Evolutionary conservation across 92 coral and sea anemone species (phyloP), one percentile per base, ranked within the genome.

Genomic region (Plumapathes pennacea): DNA sequence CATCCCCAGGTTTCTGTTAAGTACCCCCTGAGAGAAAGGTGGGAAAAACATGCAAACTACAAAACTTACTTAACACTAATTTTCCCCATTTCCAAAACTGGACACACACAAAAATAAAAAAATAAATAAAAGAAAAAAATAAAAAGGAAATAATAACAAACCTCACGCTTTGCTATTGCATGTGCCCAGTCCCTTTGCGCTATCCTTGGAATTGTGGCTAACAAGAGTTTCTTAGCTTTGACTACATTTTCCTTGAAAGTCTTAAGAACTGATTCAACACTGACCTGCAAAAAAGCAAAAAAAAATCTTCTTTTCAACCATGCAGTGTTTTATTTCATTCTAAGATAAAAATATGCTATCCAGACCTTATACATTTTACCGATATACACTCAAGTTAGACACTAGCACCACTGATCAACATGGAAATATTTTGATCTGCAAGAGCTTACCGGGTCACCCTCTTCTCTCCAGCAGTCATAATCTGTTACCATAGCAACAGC

Each of bases 401-500:
- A n/a, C 4, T 40, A 14, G 46, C 20, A 5, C 46, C 2, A 4
- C 12, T 14, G 14, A 40, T 40, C 14, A 1, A 40, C 10, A 2
- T 40, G 10, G 0, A 0, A 4, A 4, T 40, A 40, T 0, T 10
- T n/a, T n/a, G n/a, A n/a, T n/a, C n/a, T n/a, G n/a, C n/a, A n/a
- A n/a, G 29, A 12, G 48, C 85, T 53, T 73, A 92, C 98, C 21
- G 89, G 86, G 9, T 75, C 87, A 49, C 67, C 78, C 17, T 92
- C 98, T 53, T 84, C 89, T 20, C 83, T 84, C 98, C 98, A 92
- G 44, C 94, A 92, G 66, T 94, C 99, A 49, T 94, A 94, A 50
- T 94, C 99, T 18, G 99, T 94, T 28, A 94, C 96, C 90, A 94
- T 76, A 67, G 96, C 90, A 70, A 94, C 74, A 42, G 96, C 88